Conservation (phyloP, 1,140 invertebrate genomes). For the Drosophila kepulauana region DNA sequence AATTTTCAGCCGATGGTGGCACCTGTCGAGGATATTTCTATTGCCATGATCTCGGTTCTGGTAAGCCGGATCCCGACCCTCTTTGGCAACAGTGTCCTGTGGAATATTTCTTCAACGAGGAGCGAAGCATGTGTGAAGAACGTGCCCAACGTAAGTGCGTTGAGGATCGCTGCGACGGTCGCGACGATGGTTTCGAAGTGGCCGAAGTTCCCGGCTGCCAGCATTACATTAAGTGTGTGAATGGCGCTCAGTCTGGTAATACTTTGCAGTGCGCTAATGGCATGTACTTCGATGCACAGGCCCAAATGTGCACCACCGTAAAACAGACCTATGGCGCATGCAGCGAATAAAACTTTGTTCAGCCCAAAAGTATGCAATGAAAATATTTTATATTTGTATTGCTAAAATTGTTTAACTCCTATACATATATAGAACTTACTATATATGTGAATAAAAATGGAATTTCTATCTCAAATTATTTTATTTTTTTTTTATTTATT, state of each 20-base stretch:
- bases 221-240: constrained; percentile 55
- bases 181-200: constrained; percentile 44
- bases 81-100: constrained; percentile 42
- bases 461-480: too few species aligned
- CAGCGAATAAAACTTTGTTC: background rate
- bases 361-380: background rate
- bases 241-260: constrained; percentile 29
- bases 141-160: constrained; percentile 41
- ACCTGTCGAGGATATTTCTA: constrained; percentile 75
- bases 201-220: constrained; percentile 56
- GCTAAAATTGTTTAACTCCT: too few species aligned
- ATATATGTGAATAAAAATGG: too few species aligned
- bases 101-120: constrained; percentile 59
- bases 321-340: constrained; percentile 10
- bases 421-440: too few species aligned
- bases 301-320: constrained; percentile 30
- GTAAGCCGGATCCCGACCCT: constrained; percentile 56
- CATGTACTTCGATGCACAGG: constrained; percentile 42
- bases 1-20: constrained; percentile 64
- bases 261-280: constrained; percentile 9
- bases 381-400: background rate
- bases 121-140: constrained; percentile 38
- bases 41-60: constrained; percentile 63
- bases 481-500: too few species aligned
- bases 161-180: constrained; percentile 73